phyloP scores from a whole-genome alignment of 2,113 vertebrate species.

The Sphyrna mokarran region DNA sequence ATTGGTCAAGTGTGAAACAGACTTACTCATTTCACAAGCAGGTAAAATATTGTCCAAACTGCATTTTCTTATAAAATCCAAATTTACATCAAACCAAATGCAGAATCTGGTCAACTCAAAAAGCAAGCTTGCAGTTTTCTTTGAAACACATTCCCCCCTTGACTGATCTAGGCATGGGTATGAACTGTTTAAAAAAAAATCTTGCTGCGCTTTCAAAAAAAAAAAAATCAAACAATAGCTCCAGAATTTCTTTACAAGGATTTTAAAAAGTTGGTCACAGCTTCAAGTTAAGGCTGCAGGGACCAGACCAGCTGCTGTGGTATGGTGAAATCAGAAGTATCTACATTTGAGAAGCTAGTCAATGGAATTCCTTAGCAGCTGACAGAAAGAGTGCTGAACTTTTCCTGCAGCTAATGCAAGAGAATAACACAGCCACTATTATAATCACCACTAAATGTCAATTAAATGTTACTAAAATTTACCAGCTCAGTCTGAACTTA shows the following conservation, averaged over 20 bases:
- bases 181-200: background rate
- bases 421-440: background rate
- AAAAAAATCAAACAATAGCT: background rate
- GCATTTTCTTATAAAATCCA: background rate
- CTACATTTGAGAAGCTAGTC: background rate
- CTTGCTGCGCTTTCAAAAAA: background rate
- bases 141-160: background rate
- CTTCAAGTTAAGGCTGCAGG: background rate
- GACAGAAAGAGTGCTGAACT: background rate
- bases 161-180: background rate
- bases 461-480: background rate
- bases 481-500: background rate
- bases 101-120: background rate
- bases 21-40: background rate
- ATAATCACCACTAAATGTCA: too few relatives aligned
- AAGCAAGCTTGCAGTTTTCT: background rate
- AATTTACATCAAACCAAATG: constrained; percentile 2
- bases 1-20: background rate
- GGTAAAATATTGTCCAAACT: background rate
- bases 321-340: background rate
- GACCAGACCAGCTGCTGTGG: background rate
- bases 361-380: background rate
- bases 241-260: background rate
- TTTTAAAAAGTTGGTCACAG: background rate
- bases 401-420: background rate